Base-by-base conservation (phyloP, 2,797 vertebrate genomes). In the Dallia pectoralis region DNA sequence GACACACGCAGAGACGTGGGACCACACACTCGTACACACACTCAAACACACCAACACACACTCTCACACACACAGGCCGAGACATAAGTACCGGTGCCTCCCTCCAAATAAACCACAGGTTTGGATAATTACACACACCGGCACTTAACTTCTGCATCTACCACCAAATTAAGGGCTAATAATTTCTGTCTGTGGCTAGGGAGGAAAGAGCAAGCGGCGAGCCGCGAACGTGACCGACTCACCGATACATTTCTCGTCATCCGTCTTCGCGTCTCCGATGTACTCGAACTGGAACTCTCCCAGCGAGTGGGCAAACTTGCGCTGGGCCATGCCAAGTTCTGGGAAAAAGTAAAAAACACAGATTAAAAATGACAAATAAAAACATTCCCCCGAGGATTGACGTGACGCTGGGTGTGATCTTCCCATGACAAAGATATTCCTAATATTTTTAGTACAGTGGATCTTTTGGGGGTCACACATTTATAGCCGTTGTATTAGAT, bases 201-300 rank as follows among this genome's bases (percentile, higher is more conserved):
- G 53, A 59, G 32, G 59, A 62, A 27, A 69, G 30, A 65, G 67
- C 64, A 67, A 72, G 82, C 67, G 29, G 8, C 29, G 11, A 15
- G 36, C 30, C 1, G 19, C 36, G 80, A 56, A n/a, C 6, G 4
- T 81, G 16, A 72, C 69, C 65, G 62, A 89, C 95, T 81, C 88
- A 99, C 98, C 98, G 59, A 99, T 97, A 71, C 94, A 98, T 74
- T 90, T 94, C 78, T 99, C 98, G 47, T 99, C 98, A 1, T 99
- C 96, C 0, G 98, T 99, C 92, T 98, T 97, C 0, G 97, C 98
- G 72, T 99, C 98, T 0, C 98, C 98, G 0, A 99, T 97, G 83
- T 97, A 99, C 84, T 99, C 97, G 77, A 99, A 99, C 67, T 96
- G 96, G 79, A 99, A 99, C 73, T 99, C 97, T 75, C 95, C 93